Conservation (phyloP, 2,797 vertebrate genomes). For the Tokudaia tokunoshimensis region DNA sequence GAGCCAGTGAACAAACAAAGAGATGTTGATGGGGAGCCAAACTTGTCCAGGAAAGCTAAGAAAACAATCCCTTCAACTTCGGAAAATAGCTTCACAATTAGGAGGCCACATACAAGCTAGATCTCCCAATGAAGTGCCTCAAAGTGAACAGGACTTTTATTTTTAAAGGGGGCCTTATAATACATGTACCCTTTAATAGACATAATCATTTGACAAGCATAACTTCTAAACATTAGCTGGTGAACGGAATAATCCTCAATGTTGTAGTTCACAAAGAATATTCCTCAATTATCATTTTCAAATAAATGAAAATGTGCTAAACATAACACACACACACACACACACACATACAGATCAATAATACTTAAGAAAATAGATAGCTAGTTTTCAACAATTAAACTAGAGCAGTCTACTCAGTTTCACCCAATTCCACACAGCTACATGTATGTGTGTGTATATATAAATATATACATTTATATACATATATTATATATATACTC, state of each 20-base stretch:
- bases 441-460: no score
- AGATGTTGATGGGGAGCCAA: background rate
- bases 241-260: conserved; percentile 67
- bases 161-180: background rate
- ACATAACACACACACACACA: background rate
- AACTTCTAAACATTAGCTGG: conserved; percentile 53
- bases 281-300: conserved; percentile 70
- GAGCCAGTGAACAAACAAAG: background rate
- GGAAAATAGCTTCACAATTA: background rate
- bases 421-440: background rate
- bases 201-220: background rate
- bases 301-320: conserved; percentile 12
- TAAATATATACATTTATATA: no score
- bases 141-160: background rate
- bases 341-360: conserved; percentile 55
- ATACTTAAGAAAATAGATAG: conserved; percentile 59
- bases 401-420: background rate
- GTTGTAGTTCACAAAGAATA: conserved; percentile 74
- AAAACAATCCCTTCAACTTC: background rate
- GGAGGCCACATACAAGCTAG: background rate
- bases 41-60: background rate
- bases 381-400: conserved; percentile 70
- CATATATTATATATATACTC: background rate
- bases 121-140: background rate
- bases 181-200: background rate